Base-by-base conservation (phyloP, 2,797 vertebrate species). In the Psittacula derbiana region DNA sequence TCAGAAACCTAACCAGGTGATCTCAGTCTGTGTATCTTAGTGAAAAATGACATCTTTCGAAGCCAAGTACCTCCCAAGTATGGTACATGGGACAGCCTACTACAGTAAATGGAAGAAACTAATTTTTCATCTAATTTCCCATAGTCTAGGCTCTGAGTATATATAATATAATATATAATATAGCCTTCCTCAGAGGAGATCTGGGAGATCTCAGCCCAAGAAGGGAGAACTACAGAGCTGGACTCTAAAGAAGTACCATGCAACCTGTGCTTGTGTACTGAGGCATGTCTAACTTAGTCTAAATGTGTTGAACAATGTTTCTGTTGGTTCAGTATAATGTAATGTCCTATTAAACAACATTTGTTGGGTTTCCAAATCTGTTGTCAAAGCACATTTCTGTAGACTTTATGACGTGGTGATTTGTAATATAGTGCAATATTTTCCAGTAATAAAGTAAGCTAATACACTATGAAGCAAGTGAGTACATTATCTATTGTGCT, bases 401-500 rank as follows among this genome's bases (percentile, higher is more conserved):
- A 95, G 93, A 96, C 5, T 0, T 88, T 92, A 91, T 96, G 92
- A 90, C 12, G 9, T 92, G 87, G 87, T 96, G 87, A 92, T 94
- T 83, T 97, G 97, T 97, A 97, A 93, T 75, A 86, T 74, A 97
- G 96, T 96, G 74, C 86, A 88, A 94, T 96, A 93, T 96, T 92
- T 92, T 88, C 46, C 87, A 97, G 95, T 78, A 97, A 97, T 97
- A 97, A 97, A 97, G 86, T 81, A 90, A 96, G 93, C 74, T 95
- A 94, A 96, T 95, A 89, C 67, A 87, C 66, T 92, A 88, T 91
- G 76, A 97, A 97, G 95, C 76, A 91, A 96, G 84, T 86, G 96
- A 96, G 92, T 97, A 97, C 71, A 96, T 97, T 96, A 96, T 97
- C 92, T 95, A 79, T 96, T 96, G 80, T 96, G 92, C 96, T 87